Conservation (phyloP, 2,888 invertebrate species). For the Eledone cirrhosa region DNA sequence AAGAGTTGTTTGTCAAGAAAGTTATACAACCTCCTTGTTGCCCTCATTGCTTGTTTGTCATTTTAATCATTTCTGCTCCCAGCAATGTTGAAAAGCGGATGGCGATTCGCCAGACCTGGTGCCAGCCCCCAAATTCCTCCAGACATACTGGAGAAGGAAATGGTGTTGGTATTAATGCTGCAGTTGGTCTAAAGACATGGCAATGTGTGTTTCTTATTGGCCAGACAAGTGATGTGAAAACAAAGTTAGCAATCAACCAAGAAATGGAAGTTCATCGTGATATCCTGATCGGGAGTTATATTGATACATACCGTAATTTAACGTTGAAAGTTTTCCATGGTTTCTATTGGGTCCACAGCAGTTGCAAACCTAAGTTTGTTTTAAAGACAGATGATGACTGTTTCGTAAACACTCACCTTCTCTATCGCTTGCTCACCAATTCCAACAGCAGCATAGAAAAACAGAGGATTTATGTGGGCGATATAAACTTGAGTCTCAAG, state of each 20-base stretch:
- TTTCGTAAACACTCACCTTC: constrained; percentile 56
- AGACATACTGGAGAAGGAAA: constrained; percentile 30
- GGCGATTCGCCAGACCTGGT: constrained; percentile 55
- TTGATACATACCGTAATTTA: constrained; percentile 62
- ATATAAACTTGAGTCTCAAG: constrained; percentile 43
- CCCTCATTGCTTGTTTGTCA: constrained; percentile 33
- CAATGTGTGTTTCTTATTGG: constrained; percentile 60
- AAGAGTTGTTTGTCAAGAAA: neutral
- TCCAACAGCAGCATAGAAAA: constrained; percentile 38
- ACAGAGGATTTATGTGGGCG: constrained; percentile 59
- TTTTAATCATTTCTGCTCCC: constrained; percentile 54
- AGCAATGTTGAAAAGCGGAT: constrained; percentile 47
- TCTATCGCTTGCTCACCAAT: constrained; percentile 44
- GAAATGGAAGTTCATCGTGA: constrained; percentile 48
- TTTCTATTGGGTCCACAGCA: constrained; percentile 49
- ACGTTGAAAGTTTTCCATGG: constrained; percentile 61
- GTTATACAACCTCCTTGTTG: neutral
- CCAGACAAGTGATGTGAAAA: constrained; percentile 33
- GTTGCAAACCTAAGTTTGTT: constrained; percentile 50
- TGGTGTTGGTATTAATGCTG: no score
- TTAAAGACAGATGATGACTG: constrained; percentile 65
- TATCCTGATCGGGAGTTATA: constrained; percentile 58
- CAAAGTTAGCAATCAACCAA: constrained; percentile 33
- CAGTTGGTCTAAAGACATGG: constrained; percentile 35
- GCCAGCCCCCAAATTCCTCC: constrained; percentile 42